A percentile compares a stretch with the other conserved stretches of the same genome.
These are phyloP conservation scores for Eilema depressum DNA, from an alignment of 2,888 invertebrate species.

Conservation along the genomic window DNA sequence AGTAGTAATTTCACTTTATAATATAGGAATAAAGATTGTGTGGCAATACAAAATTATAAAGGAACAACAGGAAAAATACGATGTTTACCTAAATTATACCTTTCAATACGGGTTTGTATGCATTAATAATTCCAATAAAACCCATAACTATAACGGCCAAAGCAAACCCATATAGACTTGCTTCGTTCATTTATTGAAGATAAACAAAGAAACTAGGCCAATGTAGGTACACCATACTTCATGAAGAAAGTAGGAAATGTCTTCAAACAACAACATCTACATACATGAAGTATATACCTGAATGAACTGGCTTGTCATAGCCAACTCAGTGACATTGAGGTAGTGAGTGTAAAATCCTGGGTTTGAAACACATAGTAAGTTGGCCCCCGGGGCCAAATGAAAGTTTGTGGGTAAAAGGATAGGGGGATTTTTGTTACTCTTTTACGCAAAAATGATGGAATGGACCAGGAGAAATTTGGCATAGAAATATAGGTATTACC, in stretches of 20 bases:
- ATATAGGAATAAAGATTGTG: background rate
- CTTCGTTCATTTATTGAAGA: conserved; percentile 55
- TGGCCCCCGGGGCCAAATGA: too few relatives aligned
- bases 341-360: too few relatives aligned
- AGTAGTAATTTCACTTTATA: too few relatives aligned
- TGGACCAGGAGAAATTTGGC: too few relatives aligned
- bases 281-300: background rate
- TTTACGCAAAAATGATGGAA: too few relatives aligned
- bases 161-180: conserved; percentile 37
- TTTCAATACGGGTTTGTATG: conserved; percentile 24
- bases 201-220: conserved; percentile 64
- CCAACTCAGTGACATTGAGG: too few relatives aligned
- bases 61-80: conserved; percentile 17
- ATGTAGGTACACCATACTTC: conserved; percentile 28
- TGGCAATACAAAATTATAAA: background rate
- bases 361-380: too few relatives aligned
- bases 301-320: too few relatives aligned
- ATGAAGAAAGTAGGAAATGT: conserved; percentile 29
- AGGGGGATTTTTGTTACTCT: too few relatives aligned
- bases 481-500: too few relatives aligned
- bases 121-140: conserved; percentile 34
- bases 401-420: too few relatives aligned
- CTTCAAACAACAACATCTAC: background rate
- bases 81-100: conserved; percentile 29
- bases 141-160: conserved; percentile 31